Conservation (phyloP, 2,888 invertebrate genomes). For the Spicauda simplicius region DNA sequence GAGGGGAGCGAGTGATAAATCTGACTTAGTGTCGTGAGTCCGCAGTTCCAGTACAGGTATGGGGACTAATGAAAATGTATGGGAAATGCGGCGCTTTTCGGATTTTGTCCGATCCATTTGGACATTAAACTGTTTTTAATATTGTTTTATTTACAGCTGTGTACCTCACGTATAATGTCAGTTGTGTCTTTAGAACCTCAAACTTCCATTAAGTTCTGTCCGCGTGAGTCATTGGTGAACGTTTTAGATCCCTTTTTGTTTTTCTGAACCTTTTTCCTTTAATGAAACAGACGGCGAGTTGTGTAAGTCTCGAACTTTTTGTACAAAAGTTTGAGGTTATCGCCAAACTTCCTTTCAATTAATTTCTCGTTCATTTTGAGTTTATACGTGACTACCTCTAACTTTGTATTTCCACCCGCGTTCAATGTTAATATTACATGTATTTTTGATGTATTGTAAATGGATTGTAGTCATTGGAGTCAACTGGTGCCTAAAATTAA, state of each 20-base stretch:
- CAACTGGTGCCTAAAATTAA: too few relatives aligned
- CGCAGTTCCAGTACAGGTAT: conserved; percentile 61
- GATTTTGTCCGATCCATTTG: conserved; percentile 23
- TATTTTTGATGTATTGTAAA: too few relatives aligned
- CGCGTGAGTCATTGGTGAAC: conserved; percentile 1
- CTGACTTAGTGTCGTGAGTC: conserved; percentile 70
- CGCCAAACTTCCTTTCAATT: conserved; percentile 2
- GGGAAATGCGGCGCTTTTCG: conserved; percentile 32
- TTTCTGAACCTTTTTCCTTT: conserved; percentile 2
- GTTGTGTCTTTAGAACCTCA: too few relatives aligned
- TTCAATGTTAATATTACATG: neutral
- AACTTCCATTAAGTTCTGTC: too few relatives aligned
- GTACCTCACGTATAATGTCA: too few relatives aligned
- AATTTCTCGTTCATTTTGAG: neutral
- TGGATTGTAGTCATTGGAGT: too few relatives aligned
- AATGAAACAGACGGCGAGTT: conserved; percentile 24
- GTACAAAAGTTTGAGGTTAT: conserved; percentile 23
- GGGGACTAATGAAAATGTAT: conserved; percentile 71
- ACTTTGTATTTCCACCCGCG: neutral
- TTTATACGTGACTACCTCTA: neutral
- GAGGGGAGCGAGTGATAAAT: conserved; percentile 68
- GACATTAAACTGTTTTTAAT: conserved; percentile 9
- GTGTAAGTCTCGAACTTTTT: conserved; percentile 27
- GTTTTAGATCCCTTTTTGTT: too few relatives aligned
- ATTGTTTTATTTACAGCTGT: neutral